These are phyloP conservation scores for Heterohyrax brucei DNA, from an alignment of 2,797 vertebrate genomes.

Conservation along the genomic window DNA sequence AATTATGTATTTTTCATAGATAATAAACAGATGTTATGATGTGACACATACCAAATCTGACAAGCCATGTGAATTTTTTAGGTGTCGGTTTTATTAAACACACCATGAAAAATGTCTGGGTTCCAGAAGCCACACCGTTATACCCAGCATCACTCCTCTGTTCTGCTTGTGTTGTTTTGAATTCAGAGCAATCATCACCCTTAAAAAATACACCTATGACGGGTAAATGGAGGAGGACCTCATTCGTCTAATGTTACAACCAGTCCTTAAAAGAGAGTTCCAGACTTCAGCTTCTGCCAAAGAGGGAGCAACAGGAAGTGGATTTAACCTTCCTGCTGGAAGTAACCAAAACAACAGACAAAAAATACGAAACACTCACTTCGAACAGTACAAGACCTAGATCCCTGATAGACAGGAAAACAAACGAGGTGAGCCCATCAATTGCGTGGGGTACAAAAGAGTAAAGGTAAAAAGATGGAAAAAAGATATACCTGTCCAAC, in stretches of 20 bases:
- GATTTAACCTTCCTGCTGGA: background rate
- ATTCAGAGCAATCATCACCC: conserved; percentile 10
- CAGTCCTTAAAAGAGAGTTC: conserved; percentile 5
- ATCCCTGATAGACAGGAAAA: background rate
- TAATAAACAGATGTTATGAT: background rate
- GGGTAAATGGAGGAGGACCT: conserved; percentile 20
- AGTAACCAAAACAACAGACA: background rate
- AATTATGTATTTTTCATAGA: too few species aligned
- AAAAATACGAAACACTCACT: conserved; percentile 35
- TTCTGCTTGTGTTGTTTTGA: conserved; percentile 9
- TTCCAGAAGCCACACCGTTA: conserved; percentile 19
- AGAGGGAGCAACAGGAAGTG: background rate
- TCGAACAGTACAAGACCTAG: background rate
- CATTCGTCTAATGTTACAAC: conserved; percentile 17
- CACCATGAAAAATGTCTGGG: background rate
- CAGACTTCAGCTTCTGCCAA: conserved; percentile 1
- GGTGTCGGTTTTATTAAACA: conserved; percentile 38
- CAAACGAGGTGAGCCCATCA: background rate
- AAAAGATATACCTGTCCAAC: background rate
- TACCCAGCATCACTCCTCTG: background rate
- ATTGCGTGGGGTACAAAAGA: background rate
- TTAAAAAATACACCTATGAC: conserved; percentile 5
- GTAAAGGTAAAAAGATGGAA: too few species aligned
- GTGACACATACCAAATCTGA: conserved; percentile 8
- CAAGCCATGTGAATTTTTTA: conserved; percentile 10